These are phyloP conservation scores for Malurus leucopterus DNA, from an alignment of 2,797 vertebrate genomes.

Conservation along the genomic window DNA sequence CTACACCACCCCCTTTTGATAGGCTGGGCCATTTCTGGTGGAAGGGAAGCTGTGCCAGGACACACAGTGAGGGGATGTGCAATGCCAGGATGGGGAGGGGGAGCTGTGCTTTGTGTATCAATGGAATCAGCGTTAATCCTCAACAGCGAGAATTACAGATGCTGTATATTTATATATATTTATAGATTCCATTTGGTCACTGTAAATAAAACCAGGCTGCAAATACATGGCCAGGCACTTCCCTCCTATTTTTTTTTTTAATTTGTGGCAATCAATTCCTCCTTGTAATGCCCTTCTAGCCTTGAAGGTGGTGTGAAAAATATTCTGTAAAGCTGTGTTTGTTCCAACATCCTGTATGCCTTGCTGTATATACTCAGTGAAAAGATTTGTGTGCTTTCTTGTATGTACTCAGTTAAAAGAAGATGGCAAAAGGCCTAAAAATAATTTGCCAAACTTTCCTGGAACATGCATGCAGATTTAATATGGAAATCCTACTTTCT, in stretches of 20 bases:
- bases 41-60: fast-evolving
- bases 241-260: not conserved
- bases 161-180: not conserved
- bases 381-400: not conserved
- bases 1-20: fast-evolving
- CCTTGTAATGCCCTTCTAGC: not conserved
- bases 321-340: not conserved
- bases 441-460: not conserved
- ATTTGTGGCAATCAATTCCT: not conserved
- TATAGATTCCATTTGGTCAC: not conserved
- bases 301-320: not conserved
- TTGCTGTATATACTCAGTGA: not conserved
- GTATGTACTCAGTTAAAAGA: not conserved
- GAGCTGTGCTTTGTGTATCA: not conserved
- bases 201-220: not conserved
- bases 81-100: fast-evolving
- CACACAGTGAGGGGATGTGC: fast-evolving
- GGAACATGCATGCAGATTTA: fast-evolving
- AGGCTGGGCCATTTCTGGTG: not conserved
- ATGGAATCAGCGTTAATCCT: not conserved
- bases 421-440: not conserved
- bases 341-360: fast-evolving
- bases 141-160: not conserved
- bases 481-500: not conserved
- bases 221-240: not conserved